Conservation (phyloP, 2,113 vertebrate genomes). For the Cardinalis cardinalis region DNA sequence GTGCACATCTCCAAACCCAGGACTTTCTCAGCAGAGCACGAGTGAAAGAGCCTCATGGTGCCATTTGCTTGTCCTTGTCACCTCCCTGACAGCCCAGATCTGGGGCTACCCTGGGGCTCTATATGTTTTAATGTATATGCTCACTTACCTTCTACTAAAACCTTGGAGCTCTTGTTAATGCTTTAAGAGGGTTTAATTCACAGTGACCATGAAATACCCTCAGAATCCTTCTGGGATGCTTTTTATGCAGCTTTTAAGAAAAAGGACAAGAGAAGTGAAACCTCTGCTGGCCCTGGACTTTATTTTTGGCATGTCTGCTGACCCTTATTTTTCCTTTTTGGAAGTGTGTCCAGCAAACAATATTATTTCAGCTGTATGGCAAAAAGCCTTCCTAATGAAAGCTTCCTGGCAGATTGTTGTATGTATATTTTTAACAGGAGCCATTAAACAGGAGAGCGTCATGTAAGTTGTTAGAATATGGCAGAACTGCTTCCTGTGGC, state of each 20-base stretch:
- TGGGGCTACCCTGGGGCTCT: neutral
- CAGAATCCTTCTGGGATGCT: conserved; percentile 9
- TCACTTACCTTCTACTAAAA: conserved; percentile 26
- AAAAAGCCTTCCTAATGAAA: conserved; percentile 10
- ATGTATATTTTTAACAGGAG: neutral
- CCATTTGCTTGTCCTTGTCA: neutral
- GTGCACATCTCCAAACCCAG: conserved; percentile 91
- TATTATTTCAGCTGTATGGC: conserved; percentile 10
- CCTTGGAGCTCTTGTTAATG: conserved; percentile 24
- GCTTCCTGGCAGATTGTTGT: neutral
- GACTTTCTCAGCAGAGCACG: conserved; percentile 9
- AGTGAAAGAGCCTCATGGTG: neutral
- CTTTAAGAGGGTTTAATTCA: conserved; percentile 33
- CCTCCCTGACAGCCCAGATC: neutral
- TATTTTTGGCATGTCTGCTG: conserved; percentile 41
- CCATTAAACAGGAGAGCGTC: neutral
- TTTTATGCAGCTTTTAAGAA: conserved; percentile 52
- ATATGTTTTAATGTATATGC: conserved; percentile 3
- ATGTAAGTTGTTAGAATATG: neutral
- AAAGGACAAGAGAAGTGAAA: conserved; percentile 27
- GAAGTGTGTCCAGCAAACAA: conserved; percentile 26
- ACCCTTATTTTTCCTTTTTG: conserved; percentile 59
- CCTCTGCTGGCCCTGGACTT: conserved; percentile 50
- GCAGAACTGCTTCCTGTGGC: conserved; percentile 18
- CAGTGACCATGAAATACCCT: neutral